Evolutionary conservation across 1,140 invertebrate genomes (phyloP).

Genomic region (Ditylenchus dipsaci): DNA sequence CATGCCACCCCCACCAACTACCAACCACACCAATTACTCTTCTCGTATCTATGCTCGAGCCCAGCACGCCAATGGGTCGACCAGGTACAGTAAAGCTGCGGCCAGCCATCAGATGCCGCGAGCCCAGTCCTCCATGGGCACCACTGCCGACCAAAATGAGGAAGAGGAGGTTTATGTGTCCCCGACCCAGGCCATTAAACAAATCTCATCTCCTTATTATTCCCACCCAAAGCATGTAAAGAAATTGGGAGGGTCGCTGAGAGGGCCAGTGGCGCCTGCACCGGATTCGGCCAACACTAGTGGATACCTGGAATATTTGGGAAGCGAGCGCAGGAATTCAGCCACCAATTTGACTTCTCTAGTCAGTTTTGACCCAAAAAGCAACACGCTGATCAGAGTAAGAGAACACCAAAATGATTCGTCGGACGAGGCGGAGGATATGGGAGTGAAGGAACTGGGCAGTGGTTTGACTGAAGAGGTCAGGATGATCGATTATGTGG

Average conservation of each 20-base stretch:
- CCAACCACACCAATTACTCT: slow-evolving; percentile 1
- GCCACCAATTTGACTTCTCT: slow-evolving; percentile 26
- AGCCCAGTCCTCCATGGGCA: not conserved
- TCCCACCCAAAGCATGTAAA: not conserved
- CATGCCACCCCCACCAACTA: not conserved
- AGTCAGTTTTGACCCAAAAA: slow-evolving; percentile 42
- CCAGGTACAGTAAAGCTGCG: not conserved
- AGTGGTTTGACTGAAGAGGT: no score
- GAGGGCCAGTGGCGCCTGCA: not conserved
- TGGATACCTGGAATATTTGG: not conserved
- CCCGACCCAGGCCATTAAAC: no score
- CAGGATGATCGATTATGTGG: no score
- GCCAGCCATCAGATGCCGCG: not conserved
- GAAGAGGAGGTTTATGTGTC: not conserved
- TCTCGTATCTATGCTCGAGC: slow-evolving; percentile 6
- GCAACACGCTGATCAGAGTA: slow-evolving; percentile 33
- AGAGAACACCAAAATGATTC: slow-evolving; percentile 37
- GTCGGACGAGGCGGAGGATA: slow-evolving; percentile 26
- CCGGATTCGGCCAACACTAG: no score
- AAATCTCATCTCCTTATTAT: not conserved
- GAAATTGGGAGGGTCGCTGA: not conserved
- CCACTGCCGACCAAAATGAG: not conserved
- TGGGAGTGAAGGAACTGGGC: not conserved
- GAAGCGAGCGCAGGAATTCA: slow-evolving; percentile 6
- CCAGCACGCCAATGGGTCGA: not conserved